Evolutionary conservation across 2,888 invertebrate genomes (phyloP).

Genomic region (Clusia tigrina): DNA sequence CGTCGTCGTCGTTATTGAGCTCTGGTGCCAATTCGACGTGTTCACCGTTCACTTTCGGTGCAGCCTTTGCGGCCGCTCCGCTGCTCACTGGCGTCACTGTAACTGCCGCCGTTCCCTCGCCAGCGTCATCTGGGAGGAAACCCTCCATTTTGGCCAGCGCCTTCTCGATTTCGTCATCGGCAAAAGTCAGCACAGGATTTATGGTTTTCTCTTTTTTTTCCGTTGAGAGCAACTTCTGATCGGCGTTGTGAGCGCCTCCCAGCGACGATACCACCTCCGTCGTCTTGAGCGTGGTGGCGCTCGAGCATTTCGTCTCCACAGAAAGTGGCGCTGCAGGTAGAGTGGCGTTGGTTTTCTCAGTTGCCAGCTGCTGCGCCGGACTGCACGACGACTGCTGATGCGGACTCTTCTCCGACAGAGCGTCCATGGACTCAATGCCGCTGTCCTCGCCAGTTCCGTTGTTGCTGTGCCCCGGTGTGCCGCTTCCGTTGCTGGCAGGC

Average conservation of each 20-base stretch:
- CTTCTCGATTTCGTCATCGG: slow-evolving; percentile 69
- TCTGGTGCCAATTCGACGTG: slow-evolving; percentile 47
- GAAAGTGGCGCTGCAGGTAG: neutral
- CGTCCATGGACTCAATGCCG: slow-evolving; percentile 93
- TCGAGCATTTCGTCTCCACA: slow-evolving; percentile 32
- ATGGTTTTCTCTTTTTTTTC: slow-evolving; percentile 23
- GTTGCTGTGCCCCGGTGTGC: slow-evolving; percentile 54
- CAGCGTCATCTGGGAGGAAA: slow-evolving; percentile 45
- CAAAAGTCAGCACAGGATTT: slow-evolving; percentile 27
- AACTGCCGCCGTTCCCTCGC: slow-evolving; percentile 40
- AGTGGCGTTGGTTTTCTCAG: neutral
- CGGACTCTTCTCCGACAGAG: slow-evolving; percentile 90
- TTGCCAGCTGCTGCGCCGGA: slow-evolving; percentile 65
- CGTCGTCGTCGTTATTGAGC: slow-evolving; percentile 46
- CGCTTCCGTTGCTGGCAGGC: slow-evolving; percentile 57
- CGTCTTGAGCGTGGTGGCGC: slow-evolving; percentile 18
- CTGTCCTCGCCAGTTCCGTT: slow-evolving; percentile 78
- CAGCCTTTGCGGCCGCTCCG: slow-evolving; percentile 38
- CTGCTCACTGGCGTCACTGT: slow-evolving; percentile 58
- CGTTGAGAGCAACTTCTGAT: neutral
- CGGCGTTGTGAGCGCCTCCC: slow-evolving; percentile 19
- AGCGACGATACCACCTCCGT: neutral
- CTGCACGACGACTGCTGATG: slow-evolving; percentile 78
- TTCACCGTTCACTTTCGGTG: slow-evolving; percentile 59
- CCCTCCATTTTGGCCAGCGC: slow-evolving; percentile 76